Evolutionary conservation across 2,888 invertebrate genomes (phyloP).

Genomic region (Isotomurus palustris): DNA sequence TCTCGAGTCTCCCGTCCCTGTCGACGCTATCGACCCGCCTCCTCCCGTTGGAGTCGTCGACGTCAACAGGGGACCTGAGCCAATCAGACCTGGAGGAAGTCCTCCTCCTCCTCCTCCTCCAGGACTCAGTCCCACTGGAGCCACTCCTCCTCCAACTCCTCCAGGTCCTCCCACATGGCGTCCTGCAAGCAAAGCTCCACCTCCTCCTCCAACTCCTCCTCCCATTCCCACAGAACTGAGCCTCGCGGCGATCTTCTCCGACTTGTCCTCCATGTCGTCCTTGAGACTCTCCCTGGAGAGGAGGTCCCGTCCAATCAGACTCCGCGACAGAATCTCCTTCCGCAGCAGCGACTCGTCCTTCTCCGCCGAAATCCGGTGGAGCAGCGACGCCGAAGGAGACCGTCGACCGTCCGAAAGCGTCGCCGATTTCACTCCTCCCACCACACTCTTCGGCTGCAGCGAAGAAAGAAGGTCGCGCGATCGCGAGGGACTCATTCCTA

Average conservation of each 20-base stretch:
- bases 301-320: slow-evolving; percentile 41
- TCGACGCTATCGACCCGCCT: slow-evolving; percentile 58
- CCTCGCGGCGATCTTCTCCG: slow-evolving; percentile 38
- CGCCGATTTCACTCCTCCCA: slow-evolving; percentile 4
- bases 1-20: slow-evolving; percentile 64
- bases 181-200: slow-evolving; percentile 22
- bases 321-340: slow-evolving; percentile 44
- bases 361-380: slow-evolving; percentile 40
- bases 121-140: slow-evolving; percentile 12
- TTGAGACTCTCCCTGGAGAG: slow-evolving; percentile 39
- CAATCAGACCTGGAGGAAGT: not conserved
- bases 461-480: slow-evolving; percentile 44
- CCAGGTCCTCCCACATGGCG: slow-evolving; percentile 49
- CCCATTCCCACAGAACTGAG: slow-evolving; percentile 26
- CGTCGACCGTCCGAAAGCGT: slow-evolving; percentile 29
- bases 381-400: slow-evolving; percentile 41
- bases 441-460: slow-evolving; percentile 12
- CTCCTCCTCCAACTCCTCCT: slow-evolving; percentile 19
- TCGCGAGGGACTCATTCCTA: slow-evolving; percentile 42
- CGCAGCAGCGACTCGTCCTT: slow-evolving; percentile 39
- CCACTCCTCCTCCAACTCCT: not conserved
- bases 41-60: slow-evolving; percentile 54
- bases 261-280: slow-evolving; percentile 40
- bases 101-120: too few relatives aligned
- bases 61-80: not conserved